These are phyloP conservation scores for Pardosa pseudoannulata DNA, from an alignment of 2,888 invertebrate genomes.

Conservation along the genomic window DNA sequence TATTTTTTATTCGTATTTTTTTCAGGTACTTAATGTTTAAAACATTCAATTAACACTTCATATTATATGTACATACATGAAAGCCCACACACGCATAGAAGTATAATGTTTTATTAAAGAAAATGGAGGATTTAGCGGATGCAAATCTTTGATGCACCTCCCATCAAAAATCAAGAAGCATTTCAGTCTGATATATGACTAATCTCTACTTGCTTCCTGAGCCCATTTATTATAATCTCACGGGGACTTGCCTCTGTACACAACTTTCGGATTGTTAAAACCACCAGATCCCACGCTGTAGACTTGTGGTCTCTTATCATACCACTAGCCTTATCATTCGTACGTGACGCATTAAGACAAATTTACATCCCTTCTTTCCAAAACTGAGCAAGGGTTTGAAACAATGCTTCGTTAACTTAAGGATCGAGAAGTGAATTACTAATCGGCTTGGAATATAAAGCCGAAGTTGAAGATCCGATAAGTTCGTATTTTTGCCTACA, in stretches of 20 bases:
- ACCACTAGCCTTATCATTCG: slow-evolving; percentile 35
- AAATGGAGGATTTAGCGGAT: too few species aligned
- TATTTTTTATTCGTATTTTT: too few species aligned
- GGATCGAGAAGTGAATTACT: slow-evolving; percentile 51
- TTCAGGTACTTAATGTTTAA: too few species aligned
- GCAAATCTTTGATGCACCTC: too few species aligned
- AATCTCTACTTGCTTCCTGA: slow-evolving; percentile 6
- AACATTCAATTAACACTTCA: too few species aligned
- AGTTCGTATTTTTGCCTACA: slow-evolving; percentile 2
- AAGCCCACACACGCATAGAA: too few species aligned
- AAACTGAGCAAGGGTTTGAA: slow-evolving; percentile 21
- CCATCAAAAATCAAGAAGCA: background rate
- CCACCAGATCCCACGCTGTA: slow-evolving; percentile 12
- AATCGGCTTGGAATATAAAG: slow-evolving; percentile 37
- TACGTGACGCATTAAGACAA: slow-evolving; percentile 58
- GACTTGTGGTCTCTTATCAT: background rate
- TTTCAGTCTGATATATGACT: background rate
- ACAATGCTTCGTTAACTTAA: slow-evolving; percentile 63
- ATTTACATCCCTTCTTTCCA: slow-evolving; percentile 26
- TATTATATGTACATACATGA: too few species aligned
- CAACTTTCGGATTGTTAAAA: slow-evolving; percentile 9
- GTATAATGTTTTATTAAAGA: too few species aligned
- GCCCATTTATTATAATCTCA: slow-evolving; percentile 13
- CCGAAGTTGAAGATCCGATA: slow-evolving; percentile 34
- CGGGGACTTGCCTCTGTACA: background rate